phyloP scores from a whole-genome alignment of 2,888 invertebrate species.

The Ornithoptera priamus region DNA sequence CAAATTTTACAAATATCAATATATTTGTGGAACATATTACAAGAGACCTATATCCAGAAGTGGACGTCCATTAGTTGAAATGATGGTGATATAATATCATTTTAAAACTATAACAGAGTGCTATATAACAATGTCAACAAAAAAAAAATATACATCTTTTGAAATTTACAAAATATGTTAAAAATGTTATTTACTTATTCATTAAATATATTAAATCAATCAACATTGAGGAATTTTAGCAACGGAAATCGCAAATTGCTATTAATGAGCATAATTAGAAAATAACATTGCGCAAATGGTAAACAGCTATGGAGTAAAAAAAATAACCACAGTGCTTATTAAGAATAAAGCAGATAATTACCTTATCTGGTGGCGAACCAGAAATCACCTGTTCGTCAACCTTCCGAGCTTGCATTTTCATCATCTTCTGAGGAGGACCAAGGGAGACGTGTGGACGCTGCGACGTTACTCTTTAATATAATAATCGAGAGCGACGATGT shows the following conservation, averaged over 20 bases:
- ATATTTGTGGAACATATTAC: too few species aligned
- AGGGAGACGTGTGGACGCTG: constrained; percentile 1
- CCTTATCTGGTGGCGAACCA: constrained; percentile 53
- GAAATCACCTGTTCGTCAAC: constrained; percentile 39
- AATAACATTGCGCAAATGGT: neutral
- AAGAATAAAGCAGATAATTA: constrained; percentile 34
- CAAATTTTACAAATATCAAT: too few species aligned
- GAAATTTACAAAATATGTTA: too few species aligned
- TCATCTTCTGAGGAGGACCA: constrained; percentile 31
- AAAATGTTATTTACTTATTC: too few species aligned
- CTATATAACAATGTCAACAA: too few species aligned
- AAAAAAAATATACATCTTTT: too few species aligned
- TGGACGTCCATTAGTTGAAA: too few species aligned
- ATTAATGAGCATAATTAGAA: neutral
- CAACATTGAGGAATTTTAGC: neutral
- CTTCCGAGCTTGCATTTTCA: constrained; percentile 38
- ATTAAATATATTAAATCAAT: too few species aligned
- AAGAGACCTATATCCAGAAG: too few species aligned
- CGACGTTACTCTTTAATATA: constrained; percentile 39
- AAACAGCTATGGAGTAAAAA: neutral
- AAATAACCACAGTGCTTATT: neutral
- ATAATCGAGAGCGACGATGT: constrained; percentile 55
- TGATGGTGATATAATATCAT: too few species aligned
- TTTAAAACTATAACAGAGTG: too few species aligned
- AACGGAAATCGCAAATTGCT: constrained; percentile 16